Percentiles rank a stretch among this genome's conserved stretches.
phyloP scores from a whole-genome alignment of 2,797 vertebrate genomes.

The Sarcoramphus papa region DNA sequence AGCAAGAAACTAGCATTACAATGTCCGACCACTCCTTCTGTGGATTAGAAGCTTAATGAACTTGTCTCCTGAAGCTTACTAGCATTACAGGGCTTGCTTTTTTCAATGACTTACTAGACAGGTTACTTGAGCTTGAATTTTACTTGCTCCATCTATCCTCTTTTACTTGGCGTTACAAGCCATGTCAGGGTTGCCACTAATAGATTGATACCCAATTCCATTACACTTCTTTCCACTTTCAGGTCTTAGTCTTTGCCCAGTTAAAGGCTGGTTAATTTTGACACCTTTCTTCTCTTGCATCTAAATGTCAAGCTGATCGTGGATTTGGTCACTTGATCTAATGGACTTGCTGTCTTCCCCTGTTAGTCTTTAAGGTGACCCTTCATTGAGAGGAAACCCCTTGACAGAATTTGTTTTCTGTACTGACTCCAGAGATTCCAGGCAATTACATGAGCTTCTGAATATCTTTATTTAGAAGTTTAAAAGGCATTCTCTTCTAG shows the following conservation, averaged over 20 bases:
- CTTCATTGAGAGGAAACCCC: conserved; percentile 1
- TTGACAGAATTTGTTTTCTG: conserved; percentile 41
- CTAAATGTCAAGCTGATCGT: not conserved
- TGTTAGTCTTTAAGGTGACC: conserved; percentile 36
- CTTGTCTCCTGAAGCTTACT: not conserved
- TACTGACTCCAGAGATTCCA: conserved; percentile 24
- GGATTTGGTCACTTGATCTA: conserved; percentile 19
- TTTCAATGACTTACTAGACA: not conserved
- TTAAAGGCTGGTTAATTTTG: conserved; percentile 29
- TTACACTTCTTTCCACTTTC: not conserved
- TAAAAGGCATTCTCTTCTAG: not conserved
- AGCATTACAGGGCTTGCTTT: not conserved
- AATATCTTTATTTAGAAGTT: conserved; percentile 39
- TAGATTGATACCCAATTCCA: conserved; percentile 12
- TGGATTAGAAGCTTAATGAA: not conserved
- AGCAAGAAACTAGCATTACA: not conserved
- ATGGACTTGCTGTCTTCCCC: conserved; percentile 24
- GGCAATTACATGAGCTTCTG: conserved; percentile 29
- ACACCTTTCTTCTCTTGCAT: not conserved
- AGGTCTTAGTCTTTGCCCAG: not conserved
- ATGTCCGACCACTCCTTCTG: rapidly evolving
- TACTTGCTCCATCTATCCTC: not conserved
- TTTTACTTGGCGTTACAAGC: not conserved
- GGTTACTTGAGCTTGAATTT: not conserved
- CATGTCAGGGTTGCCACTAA: not conserved